Base-by-base conservation (phyloP, 2,888 invertebrate species). In the Spisula solida region DNA sequence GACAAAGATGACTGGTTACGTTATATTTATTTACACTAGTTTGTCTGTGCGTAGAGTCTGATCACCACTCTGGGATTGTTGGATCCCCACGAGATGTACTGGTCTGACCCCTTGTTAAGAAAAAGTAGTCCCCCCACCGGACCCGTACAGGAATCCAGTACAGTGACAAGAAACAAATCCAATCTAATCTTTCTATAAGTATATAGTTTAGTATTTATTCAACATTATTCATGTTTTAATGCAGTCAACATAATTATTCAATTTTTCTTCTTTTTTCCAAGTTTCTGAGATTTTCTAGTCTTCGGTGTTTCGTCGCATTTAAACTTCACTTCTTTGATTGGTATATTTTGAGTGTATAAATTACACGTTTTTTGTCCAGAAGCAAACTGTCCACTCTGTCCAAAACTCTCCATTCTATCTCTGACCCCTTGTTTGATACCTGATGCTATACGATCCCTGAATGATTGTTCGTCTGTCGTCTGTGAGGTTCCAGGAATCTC, bases 381-480 rank as follows among this genome's bases (percentile, higher is more conserved):
- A 14, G 75, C 75, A 34, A 75, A 75, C 31, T 75, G 31, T 1
- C 82, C 66, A 34, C 83, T n/a, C 16, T 81, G 55, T 5, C 85
- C 70, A 41, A 88, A 82, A 31, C 55, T 25, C 20, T 84, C 75
- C 18, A 84, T 25, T 48, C 75, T 78, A 8, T 86, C 56, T 34
- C 81, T 41, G 18, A 90, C 75, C 8, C 88, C 88, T 29, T 83
- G 70, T 55, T 88, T 82, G 12, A 88, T 90, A 16, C 82, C 79
- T n/a, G 56, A 48, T 2, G 86, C 55, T 25, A 89, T 86, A 20
- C 79, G 80, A n/a, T 85, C 31, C 51, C 88, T 82, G 81, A 88
- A 82, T 25, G 47, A 29, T 34, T 87, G 82, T 70, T 85, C 85
- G 51, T 78, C 31, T 4, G 55, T 25, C n/a, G 82, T 20, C 29